Base-by-base conservation (phyloP, 2,888 invertebrate genomes). In the Stenodema calcarata region DNA sequence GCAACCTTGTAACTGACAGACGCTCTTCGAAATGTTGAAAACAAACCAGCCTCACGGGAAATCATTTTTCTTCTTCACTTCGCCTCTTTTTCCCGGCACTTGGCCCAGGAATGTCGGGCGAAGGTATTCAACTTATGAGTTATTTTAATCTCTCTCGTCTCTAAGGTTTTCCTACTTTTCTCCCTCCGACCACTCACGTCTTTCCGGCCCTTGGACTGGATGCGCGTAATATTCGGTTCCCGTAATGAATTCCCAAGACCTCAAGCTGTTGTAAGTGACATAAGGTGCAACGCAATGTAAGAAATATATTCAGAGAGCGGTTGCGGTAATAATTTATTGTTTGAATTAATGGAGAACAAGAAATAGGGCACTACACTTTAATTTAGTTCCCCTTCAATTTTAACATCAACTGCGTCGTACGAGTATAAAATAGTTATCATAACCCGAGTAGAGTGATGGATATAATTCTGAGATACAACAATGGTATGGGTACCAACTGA, bases 11-110 rank as follows among this genome's bases (percentile, higher is more conserved):
- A 62, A 62, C 62, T 27, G 62, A 62, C 62, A 62, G 62, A 62
- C 62, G 62, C 62, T 30, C 35, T 30, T 41, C 41, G 73, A 80
- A 54, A 80, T n/a, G 54, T 28, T 80, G n/a, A 80, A 80, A 80
- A 80, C 80, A 80, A 80, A 54, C 54, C 54, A 54, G 35, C 47
- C 80, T 80, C 80, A 18, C 50, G 80, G 80, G 80, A 80, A 80
- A 80, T 80, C 80, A 80, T 80, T 50, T 80, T 80, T 28, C 80
- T 80, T 16, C 50, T 80, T 42, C 42, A 14, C 42, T 78, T 78
- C 78, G 11, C 44, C 27, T 23, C 18, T 78, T 79, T 76, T 28
- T 76, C 27, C 44, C 27, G 14, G 35, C 73, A 1, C 23, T 28
- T 42, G 42, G 9, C 11, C 42, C n/a, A 41, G 42, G 75, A 75